Base-by-base conservation (phyloP, 2,113 vertebrate genomes). In the Protomyctophum bolini region DNA sequence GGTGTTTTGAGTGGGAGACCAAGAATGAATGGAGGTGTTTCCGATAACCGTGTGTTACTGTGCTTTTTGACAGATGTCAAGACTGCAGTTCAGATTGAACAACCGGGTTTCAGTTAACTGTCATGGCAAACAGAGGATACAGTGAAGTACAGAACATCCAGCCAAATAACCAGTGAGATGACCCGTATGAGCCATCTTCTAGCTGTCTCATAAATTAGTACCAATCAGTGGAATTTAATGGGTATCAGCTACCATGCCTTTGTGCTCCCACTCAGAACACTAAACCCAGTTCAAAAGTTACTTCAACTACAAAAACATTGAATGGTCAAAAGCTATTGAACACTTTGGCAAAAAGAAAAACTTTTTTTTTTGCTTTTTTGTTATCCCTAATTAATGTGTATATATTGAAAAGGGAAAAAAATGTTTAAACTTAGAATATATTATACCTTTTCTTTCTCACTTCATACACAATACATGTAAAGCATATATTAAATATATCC, bases 401-500 rank as follows among this genome's bases (percentile, higher is more conserved):
- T 73, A 87, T 87, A 89, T 89, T 81, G 89, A 84, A 85, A 90
- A 86, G 77, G 33, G 72, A 83, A 87, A 66, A 83, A 89, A 82
- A 60, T 71, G 75, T 73, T 87, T 21, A 70, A 63, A 69, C 58
- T 83, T 83, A 79, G 77, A 93, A 94, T 94, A 94, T 93, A 94
- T 94, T 94, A 94, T 92, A 89, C 81, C 80, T 91, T 90, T 92
- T 92, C 82, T 41, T 91, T 93, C 83, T 91, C 74, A 91, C 92
- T 92, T 92, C 91, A 92, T 89, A 91, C 77, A 92, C 86, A 92
- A 87, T 69, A 88, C 80, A 87, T 63, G 63, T 81, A 86, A 88
- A 86, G 90, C 86, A 94, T 93, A 93, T 94, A 93, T 93, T 93
- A 92, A 92, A 93, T 92, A 93, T 92, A 92, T 91, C 89, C 89